A percentile compares a stretch with the other conserved stretches of the same genome.
These are phyloP conservation scores for Anarsia innoxiella DNA, from an alignment of 2,888 invertebrate genomes.

Conservation along the genomic window DNA sequence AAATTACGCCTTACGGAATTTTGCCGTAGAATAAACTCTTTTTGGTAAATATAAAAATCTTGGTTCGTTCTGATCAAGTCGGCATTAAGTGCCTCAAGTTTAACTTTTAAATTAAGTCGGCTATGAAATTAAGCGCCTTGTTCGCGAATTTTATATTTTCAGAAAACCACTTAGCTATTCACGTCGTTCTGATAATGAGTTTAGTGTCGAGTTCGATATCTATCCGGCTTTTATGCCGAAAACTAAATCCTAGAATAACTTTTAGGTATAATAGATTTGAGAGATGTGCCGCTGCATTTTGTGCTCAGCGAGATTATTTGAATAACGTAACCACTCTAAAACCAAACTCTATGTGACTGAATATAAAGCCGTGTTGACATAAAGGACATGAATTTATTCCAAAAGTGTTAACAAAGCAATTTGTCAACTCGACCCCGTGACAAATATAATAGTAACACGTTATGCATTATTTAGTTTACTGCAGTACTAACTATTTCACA, in stretches of 20 bases:
- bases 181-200: constrained; percentile 10
- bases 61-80: constrained; percentile 6
- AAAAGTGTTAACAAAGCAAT: not conserved
- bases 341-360: not conserved
- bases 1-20: too few species aligned
- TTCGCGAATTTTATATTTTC: constrained; percentile 6
- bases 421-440: not conserved
- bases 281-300: not conserved
- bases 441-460: not conserved
- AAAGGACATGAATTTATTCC: too few species aligned
- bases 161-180: constrained; percentile 3
- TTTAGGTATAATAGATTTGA: not conserved
- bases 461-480: not conserved
- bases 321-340: not conserved
- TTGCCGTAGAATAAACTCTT: constrained; percentile 6
- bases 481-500: not conserved
- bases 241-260: constrained; percentile 1
- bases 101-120: constrained; percentile 10
- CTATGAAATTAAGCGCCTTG: constrained; percentile 3
- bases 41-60: constrained; percentile 7
- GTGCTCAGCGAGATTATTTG: not conserved
- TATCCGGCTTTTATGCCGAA: not conserved
- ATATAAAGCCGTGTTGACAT: too few species aligned
- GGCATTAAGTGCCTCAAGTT: constrained; percentile 9
- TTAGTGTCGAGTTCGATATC: constrained; percentile 5